Base-by-base conservation (phyloP, 2,113 vertebrate genomes). In the Gopherus evgoodei region DNA sequence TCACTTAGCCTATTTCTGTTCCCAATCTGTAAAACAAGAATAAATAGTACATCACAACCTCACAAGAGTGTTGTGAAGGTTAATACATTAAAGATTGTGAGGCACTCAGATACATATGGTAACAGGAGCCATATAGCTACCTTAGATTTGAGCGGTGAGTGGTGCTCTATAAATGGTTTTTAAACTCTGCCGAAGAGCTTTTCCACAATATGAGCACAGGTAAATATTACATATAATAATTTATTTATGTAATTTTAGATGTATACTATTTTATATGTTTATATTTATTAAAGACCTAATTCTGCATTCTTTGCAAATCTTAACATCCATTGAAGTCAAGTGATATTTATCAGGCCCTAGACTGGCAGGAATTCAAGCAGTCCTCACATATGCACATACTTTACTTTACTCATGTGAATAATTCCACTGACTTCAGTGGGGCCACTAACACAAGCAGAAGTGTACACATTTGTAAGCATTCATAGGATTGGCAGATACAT, bases 371-470 rank as follows among this genome's bases (percentile, higher is more conserved):
- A 57, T 38, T 12, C 75, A 50, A 82, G 21, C 50, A 35, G 6
- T 81, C 16, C 83, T 81, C 6, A 69, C n/a, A 29, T 1, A 95
- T 47, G 25, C 21, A 6, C 3, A 10, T 88, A 12, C 31, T 85
- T 81, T 1, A 27, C 49, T 81, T 81, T 54, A 54, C 9, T 59
- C 3, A 3, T 81, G 0, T 4, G 19, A 50, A 5, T 0, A 38
- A 19, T 76, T 24, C 38, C 38, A 38, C 42, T 76, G 38, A 44
- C 22, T 42, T 76, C 21, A 76, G 4, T 76, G 72, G 38, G 72
- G 11, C 38, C 72, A 76, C 24, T 44, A 42, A 76, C 22, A 76
- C n/a, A 76, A n/a, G 16, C 38, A 25, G 38, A 44, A 24, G 11
- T 76, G 24, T 44, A 76, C 72, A 44, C 24, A 24, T 21, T 72